A percentile compares a stretch with the other conserved stretches of the same genome.
These are phyloP conservation scores for Leontocebus nigricollis DNA, from an alignment of 2,797 vertebrate species.

Conservation along the genomic window DNA sequence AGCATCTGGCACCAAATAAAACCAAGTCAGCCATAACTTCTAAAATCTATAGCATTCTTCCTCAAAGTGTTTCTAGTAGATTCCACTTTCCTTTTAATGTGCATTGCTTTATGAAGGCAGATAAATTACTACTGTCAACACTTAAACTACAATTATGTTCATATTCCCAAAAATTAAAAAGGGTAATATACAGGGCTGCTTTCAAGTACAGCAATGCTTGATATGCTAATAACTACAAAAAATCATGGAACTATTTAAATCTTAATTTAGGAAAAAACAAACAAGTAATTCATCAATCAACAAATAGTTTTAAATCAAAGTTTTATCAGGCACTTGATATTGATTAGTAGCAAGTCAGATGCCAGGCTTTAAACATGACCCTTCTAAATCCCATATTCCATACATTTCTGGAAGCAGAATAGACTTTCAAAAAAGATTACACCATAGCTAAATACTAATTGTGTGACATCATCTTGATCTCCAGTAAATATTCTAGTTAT, in stretches of 20 bases:
- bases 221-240: not conserved
- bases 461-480: not conserved
- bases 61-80: not conserved
- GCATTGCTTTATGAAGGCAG: not conserved
- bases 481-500: not conserved
- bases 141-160: not conserved
- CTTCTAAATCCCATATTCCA: not conserved
- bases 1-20: not conserved
- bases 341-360: not conserved
- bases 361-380: not conserved
- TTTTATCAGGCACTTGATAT: not conserved
- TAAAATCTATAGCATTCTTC: not conserved
- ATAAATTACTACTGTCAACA: not conserved
- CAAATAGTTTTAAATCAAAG: not conserved
- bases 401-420: not conserved
- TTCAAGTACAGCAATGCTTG: not conserved
- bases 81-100: not conserved
- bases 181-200: not conserved
- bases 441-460: not conserved
- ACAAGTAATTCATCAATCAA: not conserved
- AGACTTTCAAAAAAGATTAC: not conserved
- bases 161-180: not conserved
- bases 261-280: not conserved
- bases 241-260: not conserved
- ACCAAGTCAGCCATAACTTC: not conserved